Evolutionary conservation across 1,140 invertebrate genomes (phyloP), one percentile per base, ranked within the genome.

Genomic region (Pseudomyrmex dendroicus): DNA sequence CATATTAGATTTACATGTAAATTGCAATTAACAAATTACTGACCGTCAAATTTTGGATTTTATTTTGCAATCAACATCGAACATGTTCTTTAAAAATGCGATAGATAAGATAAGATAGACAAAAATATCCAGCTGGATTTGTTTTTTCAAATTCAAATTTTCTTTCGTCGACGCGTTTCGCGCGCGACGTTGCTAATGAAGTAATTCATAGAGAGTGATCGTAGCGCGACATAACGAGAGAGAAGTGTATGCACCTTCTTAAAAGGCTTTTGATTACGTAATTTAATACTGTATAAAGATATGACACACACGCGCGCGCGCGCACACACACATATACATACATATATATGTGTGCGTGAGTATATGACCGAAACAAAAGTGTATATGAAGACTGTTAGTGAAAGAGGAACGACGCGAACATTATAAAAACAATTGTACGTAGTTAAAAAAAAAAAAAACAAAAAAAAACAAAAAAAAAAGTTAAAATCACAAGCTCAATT

Each of bases 261-360:
- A 72, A 80, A 80, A 68, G 46, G 76, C 76, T 80, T 35, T 80
- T 80, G 76, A 80, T 25, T 72, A 80, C 22, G 35, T 35, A 35
- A 4, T 57, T 80, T 80, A 80, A 80, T 80, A 80, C 48, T 80
- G 76, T 80, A 80, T 72, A 61, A 80, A 80, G 44, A 46, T 17
- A 70, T 8, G 52, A 68, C 52, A 20, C 15, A 35, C 35, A 7
- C 35, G 5, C 35, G 5, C 35, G 35, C 35, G 5, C 35, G 35
- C 35, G 0, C 35, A 0, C 35, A 35, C 35, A 35, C 35, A 7
- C 5, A 35, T 35, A 35, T 0, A 35, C 0, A 35, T 35, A 35
- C 0, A 35, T 7, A 35, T 35, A 35, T 35, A 35, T 35, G 35
- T 35, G 35, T 35, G 35, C 35, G 35, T 35, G 35, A 35, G 35